Evolutionary conservation across 2,888 invertebrate species (phyloP), one percentile per base, ranked within the genome.

Genomic region (Pyrrhia umbra): DNA sequence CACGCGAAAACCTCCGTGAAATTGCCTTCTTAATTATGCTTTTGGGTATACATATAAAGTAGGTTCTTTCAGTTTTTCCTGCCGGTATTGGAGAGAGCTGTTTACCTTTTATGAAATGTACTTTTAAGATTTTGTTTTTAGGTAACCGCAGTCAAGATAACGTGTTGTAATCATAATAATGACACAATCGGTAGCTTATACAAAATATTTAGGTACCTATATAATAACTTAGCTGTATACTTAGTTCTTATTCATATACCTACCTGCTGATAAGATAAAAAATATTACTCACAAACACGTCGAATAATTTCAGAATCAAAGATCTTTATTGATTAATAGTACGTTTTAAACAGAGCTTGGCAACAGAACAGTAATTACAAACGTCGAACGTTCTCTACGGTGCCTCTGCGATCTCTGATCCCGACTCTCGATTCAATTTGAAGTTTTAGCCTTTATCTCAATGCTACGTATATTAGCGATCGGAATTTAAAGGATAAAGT

Each of bases 11-110:
- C 51, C 60, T 58, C 42, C 75, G 51, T 68, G 46, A 69, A 74
- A 75, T 69, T 69, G 59, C 68, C 68, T 69, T 39, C 69, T 52
- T 75, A 74, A 69, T 69, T 74, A 74, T 68, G 75, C 51, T 68
- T 73, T 56, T 67, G 66, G 54, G 46, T 47, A 40, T 72, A 46
- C 66, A 65, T 67, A 42, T 67, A 72, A 67, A 65, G 73, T 47
- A 65, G 73, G 46, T 27, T 51, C 21, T 27, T 47, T 52, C 39
- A 43, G 63, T 43, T 23, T 27, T 20, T n/a, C n/a, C 42, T 30
- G 15, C 63, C 64, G 43, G 37, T 63, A 49, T 63, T 49, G 34
- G 27, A 16, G 10, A 13, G 47, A 27, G 27, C 42, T 49, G 71
- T 65, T 47, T 67, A 40, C 34, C 15, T 46, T 39, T 21, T 43